Evolutionary conservation across 2,113 vertebrate genomes (phyloP).

Genomic region (Megalops atlanticus): DNA sequence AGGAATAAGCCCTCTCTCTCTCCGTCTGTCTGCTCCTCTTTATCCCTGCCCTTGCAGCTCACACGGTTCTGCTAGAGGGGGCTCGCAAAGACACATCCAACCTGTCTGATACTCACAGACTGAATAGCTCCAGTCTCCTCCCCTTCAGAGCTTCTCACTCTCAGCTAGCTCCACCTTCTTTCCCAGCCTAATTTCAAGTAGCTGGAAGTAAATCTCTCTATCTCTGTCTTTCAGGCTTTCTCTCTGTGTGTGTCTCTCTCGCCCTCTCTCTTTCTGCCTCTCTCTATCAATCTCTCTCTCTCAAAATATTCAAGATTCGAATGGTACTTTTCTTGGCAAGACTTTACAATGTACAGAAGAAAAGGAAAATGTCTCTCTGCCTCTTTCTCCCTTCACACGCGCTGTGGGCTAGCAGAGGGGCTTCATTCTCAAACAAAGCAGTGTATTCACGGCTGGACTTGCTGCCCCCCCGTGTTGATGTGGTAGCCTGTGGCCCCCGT

Average conservation of each 20-base stretch:
- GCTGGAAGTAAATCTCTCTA: conserved; percentile 30
- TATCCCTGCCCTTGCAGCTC: neutral
- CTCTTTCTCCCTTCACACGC: conserved; percentile 35
- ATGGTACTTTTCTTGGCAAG: no score
- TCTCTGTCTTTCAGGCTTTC: neutral
- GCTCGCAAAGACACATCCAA: conserved; percentile 23
- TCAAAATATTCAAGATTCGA: conserved; percentile 57
- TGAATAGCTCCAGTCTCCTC: conserved; percentile 20
- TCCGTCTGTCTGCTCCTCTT: conserved; percentile 17
- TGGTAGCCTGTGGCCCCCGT: neutral
- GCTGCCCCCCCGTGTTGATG: conserved; percentile 2
- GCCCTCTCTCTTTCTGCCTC: neutral
- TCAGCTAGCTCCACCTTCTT: neutral
- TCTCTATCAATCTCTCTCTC: conserved; percentile 47
- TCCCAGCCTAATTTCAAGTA: conserved; percentile 30
- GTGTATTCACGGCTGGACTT: conserved; percentile 38
- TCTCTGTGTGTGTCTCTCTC: neutral
- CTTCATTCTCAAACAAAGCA: conserved; percentile 44
- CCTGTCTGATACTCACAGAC: conserved; percentile 20
- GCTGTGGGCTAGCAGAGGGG: conserved; percentile 26
- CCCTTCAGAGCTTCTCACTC: neutral
- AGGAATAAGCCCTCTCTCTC: neutral
- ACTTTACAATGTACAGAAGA: no score
- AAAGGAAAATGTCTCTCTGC: conserved; percentile 37
- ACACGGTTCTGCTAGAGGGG: conserved; percentile 14